These are phyloP conservation scores for Neoseiulus cucumeris DNA, from an alignment of 1,140 invertebrate species.

Conservation along the genomic window DNA sequence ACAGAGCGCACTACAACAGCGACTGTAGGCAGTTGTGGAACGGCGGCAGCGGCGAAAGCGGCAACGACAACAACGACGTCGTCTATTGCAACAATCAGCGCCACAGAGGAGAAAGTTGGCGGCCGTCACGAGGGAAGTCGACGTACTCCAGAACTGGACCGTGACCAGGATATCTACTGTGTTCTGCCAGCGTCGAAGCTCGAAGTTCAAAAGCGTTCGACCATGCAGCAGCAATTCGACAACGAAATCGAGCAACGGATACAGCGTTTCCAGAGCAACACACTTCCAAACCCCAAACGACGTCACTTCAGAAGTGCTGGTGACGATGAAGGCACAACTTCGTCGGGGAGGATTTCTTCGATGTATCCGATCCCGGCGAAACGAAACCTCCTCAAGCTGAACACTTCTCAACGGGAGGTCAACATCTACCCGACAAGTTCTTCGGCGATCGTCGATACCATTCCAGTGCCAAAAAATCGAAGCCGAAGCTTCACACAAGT, in stretches of 20 bases:
- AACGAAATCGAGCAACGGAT: not conserved
- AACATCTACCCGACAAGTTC: not conserved
- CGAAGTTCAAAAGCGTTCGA: not conserved
- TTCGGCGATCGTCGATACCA: not conserved
- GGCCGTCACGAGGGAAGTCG: not conserved
- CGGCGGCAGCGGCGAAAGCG: not conserved
- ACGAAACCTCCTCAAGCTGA: conserved; percentile 2
- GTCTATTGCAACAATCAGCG: not conserved
- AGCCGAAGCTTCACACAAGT: not conserved
- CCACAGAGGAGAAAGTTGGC: not conserved
- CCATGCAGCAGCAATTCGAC: not conserved
- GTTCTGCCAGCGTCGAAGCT: not conserved
- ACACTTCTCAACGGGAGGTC: not conserved
- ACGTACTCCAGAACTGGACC: not conserved
- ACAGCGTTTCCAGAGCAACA: conserved; percentile 10
- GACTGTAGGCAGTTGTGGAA: not conserved
- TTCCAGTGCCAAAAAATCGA: conserved; percentile 7
- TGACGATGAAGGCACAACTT: not conserved
- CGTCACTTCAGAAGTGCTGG: not conserved
- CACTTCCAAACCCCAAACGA: not conserved
- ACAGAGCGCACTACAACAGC: no score
- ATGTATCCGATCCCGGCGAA: not conserved
- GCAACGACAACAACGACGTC: not conserved
- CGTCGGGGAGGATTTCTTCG: not conserved
- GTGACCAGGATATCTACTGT: conserved; percentile 8